Base-by-base conservation (phyloP, 2,888 invertebrate genomes). In the Cheilosia soror region DNA sequence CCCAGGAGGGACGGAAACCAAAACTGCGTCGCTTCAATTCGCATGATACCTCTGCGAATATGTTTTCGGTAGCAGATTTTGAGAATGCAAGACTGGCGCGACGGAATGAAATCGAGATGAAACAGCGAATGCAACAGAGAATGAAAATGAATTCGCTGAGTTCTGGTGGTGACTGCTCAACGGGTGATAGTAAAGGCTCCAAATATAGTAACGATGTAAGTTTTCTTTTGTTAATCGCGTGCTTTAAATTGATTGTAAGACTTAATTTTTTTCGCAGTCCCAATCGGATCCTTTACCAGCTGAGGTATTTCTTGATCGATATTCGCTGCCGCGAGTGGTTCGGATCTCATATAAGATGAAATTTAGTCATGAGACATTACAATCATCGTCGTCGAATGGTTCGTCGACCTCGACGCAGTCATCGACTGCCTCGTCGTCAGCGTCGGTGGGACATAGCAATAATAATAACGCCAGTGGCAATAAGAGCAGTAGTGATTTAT, bases 51-150 rank as follows among this genome's bases (percentile, higher is more conserved):
- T 92, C 92, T 88, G 91, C 92, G 37, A 92, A 92, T 88, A 92
- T 92, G 92, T 92, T 92, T 89, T 92, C 92, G 49, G 92, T 92
- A 58, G 92, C 92, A 1, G 92, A 92, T 82, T 92, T 92, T 87
- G 92, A 92, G 88, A 92, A 92, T 88, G 92, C 92, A 49, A 90
- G 92, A 47, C 88, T 92, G 72, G 92, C 92, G 42, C 89, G 92
- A 25, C 92, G 92, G 55, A 92, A 92, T 83, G 92, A 92, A 89
- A 91, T 91, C 78, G 92, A 92, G 89, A 87, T 92, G 88, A 91
- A 91, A 84, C 91, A 92, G 83, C 89, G 92, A 7, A 79, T 91
- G 87, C 90, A 90, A 20, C 89, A 92, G 42, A 90, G 92, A 33
- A 90, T 90, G 88, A 91, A 92, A 58, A 90, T 91, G 87, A 91